A percentile compares a stretch with the other conserved stretches of the same genome.
These are phyloP conservation scores for Octopus bimaculoides DNA, from an alignment of 1,140 invertebrate species.

Conservation along the genomic window DNA sequence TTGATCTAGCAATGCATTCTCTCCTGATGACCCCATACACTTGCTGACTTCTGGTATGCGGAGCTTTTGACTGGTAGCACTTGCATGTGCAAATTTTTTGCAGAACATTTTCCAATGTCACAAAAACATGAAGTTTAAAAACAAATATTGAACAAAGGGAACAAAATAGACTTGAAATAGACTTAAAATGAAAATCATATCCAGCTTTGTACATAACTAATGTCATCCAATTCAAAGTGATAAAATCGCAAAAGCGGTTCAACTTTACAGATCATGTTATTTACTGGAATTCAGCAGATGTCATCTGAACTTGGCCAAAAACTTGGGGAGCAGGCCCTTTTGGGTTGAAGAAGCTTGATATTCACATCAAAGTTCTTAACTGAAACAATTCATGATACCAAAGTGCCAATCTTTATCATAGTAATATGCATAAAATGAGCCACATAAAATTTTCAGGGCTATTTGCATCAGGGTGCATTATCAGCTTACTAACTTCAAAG, in stretches of 20 bases:
- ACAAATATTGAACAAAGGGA: background rate
- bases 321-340: background rate
- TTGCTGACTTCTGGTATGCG: too few species aligned
- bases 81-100: too few species aligned
- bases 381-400: background rate
- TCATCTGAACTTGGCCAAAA: background rate
- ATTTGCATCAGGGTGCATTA: background rate
- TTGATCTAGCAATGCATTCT: too few species aligned
- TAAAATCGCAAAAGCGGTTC: background rate
- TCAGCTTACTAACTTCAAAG: background rate
- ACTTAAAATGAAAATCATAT: background rate
- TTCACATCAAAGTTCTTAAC: background rate
- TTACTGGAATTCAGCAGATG: background rate
- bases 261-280: background rate
- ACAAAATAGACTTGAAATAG: background rate
- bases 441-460: background rate
- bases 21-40: too few species aligned
- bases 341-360: background rate
- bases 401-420: background rate
- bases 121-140: background rate
- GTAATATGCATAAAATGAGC: background rate
- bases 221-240: background rate
- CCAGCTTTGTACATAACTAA: background rate
- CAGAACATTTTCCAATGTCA: too few species aligned
- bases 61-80: too few species aligned